Percentiles rank a stretch among this genome's conserved stretches.
These are phyloP conservation scores for Drosophila fulvimacula DNA, from an alignment of 2,888 invertebrate genomes.

Conservation along the genomic window DNA sequence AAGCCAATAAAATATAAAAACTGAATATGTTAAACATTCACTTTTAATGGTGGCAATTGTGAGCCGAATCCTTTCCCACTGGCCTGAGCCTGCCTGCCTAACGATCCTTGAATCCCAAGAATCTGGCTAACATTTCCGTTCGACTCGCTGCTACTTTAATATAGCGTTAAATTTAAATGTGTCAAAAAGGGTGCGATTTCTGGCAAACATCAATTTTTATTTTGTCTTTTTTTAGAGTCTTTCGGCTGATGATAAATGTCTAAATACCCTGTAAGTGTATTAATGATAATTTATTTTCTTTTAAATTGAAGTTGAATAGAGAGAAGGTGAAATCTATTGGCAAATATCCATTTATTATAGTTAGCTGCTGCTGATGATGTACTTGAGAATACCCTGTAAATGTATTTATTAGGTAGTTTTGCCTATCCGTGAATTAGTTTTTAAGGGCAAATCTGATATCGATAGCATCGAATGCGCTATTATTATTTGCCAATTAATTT, in stretches of 20 bases:
- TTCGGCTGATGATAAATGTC: rapidly evolving
- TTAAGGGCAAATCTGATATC: too few relatives aligned
- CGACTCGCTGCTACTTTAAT: conserved; percentile 22
- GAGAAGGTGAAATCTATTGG: background rate
- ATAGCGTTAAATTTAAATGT: conserved; percentile 38
- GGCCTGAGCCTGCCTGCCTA: conserved; percentile 4
- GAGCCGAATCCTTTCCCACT: background rate
- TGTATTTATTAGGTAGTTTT: too few relatives aligned
- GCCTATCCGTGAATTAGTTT: too few relatives aligned
- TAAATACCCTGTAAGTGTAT: conserved; percentile 18
- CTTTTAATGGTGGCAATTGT: conserved; percentile 6
- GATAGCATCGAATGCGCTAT: too few relatives aligned
- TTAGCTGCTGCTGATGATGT: background rate
- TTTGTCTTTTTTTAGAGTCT: background rate
- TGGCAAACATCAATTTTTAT: background rate
- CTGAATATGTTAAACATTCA: conserved; percentile 8
- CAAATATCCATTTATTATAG: background rate
- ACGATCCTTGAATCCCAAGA: conserved; percentile 28
- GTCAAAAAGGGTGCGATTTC: conserved; percentile 12
- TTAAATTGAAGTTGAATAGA: background rate
- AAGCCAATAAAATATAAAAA: conserved; percentile 14
- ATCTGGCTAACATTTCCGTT: conserved; percentile 8
- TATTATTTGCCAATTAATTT: too few relatives aligned
- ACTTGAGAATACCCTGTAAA: background rate
- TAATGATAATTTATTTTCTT: background rate